These are phyloP conservation scores for Aplodontia rufa DNA, from an alignment of 2,113 vertebrate genomes.

Conservation along the genomic window DNA sequence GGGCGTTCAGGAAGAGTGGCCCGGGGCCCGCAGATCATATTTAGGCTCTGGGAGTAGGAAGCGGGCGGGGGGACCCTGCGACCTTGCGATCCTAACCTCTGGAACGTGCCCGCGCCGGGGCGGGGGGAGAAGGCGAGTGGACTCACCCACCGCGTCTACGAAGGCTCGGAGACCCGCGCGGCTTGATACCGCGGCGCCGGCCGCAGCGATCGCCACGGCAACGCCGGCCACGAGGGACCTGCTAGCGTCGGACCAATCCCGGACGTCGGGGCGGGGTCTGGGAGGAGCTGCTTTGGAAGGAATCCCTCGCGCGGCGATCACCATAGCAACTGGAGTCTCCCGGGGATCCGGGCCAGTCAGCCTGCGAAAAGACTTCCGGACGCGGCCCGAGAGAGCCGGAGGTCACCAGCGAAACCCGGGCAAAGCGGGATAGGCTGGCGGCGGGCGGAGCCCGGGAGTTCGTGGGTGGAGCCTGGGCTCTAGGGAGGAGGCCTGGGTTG, in stretches of 20 bases:
- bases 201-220: conserved; percentile 42
- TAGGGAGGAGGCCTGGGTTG: background rate
- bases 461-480: background rate
- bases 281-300: background rate
- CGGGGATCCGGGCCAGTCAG: background rate
- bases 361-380: background rate
- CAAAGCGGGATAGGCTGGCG: fast-evolving
- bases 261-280: background rate
- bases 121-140: background rate
- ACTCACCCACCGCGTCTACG: conserved; percentile 31
- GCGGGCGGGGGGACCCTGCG: background rate
- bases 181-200: fast-evolving
- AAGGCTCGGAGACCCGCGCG: fast-evolving
- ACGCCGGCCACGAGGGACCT: background rate
- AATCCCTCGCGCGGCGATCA: background rate
- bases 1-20: background rate
- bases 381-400: fast-evolving
- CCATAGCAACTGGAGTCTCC: conserved; percentile 56
- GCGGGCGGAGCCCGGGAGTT: background rate
- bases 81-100: background rate
- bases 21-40: background rate
- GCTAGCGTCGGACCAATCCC: background rate
- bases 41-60: background rate
- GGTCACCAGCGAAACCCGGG: conserved; percentile 39
- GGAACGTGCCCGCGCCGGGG: background rate